Base-by-base conservation (phyloP, 2,113 vertebrate species). In the Gracilinanus agilis region DNA sequence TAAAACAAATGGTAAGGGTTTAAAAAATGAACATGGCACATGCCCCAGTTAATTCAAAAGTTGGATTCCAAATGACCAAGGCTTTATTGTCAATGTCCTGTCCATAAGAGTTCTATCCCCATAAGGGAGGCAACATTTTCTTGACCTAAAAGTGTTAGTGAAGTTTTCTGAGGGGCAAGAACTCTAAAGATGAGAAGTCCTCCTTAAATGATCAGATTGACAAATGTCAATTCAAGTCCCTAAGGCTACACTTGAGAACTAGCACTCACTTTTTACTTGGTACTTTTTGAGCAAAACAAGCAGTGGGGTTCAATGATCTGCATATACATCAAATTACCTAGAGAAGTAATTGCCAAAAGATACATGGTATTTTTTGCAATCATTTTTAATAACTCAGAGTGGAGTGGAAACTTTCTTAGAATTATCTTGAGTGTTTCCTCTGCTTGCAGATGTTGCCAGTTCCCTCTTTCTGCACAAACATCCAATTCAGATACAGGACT, bases 271-370 rank as follows among this genome's bases (percentile, higher is more conserved):
- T 91, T 95, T 90, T 93, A 93, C n/a, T 91, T 34, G 89, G 54
- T 90, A n/a, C 90, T 90, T 93, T 90, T 90, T 0, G 58, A 61
- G 89, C 40, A 54, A 23, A 44, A 2, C 61, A 55, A 91, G 53
- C 6, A 53, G 8, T 94, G 88, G 93, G n/a, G 88, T 67, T 54
- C 54, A 44, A 54, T 61, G 44, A 67, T 7, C 55, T 88, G n/a
- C 49, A 94, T 90, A 34, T 55, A 90, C 92, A 94, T 90, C 91
- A 91, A 92, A 92, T 53, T 67, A 89, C 61, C 13, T 95, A 89
- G 91, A 19, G 56, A 90, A 88, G 44, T 24, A 6, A 16, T 58
- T 61, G 67, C 75, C 90, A 44, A 44, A 61, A 93, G 34, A 88
- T 27, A 54, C 19, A 24, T 29, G 88, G n/a, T 3, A 44, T 75